Percentiles rank a stretch among this genome's conserved stretches.
phyloP scores from a whole-genome alignment of 1,140 invertebrate species.

The Papilio helenus region DNA sequence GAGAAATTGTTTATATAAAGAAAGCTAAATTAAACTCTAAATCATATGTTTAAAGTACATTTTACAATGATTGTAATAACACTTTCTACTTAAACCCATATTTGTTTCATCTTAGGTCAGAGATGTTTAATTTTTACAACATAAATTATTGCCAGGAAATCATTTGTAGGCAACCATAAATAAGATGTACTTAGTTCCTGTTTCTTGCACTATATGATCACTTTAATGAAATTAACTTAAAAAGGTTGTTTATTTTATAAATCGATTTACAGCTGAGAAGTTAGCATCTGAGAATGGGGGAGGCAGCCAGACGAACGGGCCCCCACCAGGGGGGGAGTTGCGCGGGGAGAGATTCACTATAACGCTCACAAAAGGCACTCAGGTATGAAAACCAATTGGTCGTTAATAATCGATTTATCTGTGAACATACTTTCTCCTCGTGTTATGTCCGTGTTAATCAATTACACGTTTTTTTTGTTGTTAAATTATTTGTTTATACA shows the following conservation, averaged over 20 bases:
- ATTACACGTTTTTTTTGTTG: background rate
- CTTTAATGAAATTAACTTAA: background rate
- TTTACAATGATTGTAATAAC: background rate
- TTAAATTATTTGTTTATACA: conserved; percentile 28
- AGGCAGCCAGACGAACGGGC: conserved; percentile 59
- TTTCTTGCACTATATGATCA: background rate
- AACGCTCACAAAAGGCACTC: conserved; percentile 74
- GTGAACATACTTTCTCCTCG: background rate
- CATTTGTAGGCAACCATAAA: background rate
- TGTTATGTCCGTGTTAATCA: conserved; percentile 22
- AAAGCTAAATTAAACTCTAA: background rate
- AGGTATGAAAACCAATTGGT: conserved; percentile 52
- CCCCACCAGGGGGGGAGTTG: conserved; percentile 65
- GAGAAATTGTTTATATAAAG: background rate
- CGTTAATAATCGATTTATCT: conserved; percentile 33
- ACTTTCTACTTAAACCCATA: background rate
- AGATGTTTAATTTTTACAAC: background rate
- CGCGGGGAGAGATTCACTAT: conserved; percentile 73
- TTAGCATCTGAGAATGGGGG: conserved; percentile 67
- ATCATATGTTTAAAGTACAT: background rate
- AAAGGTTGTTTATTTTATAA: background rate
- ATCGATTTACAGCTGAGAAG: conserved; percentile 65
- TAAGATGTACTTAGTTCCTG: background rate
- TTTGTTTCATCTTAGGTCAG: background rate
- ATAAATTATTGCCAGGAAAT: background rate